Conservation (phyloP, 2,113 vertebrate genomes). For the Haemorhous mexicanus region DNA sequence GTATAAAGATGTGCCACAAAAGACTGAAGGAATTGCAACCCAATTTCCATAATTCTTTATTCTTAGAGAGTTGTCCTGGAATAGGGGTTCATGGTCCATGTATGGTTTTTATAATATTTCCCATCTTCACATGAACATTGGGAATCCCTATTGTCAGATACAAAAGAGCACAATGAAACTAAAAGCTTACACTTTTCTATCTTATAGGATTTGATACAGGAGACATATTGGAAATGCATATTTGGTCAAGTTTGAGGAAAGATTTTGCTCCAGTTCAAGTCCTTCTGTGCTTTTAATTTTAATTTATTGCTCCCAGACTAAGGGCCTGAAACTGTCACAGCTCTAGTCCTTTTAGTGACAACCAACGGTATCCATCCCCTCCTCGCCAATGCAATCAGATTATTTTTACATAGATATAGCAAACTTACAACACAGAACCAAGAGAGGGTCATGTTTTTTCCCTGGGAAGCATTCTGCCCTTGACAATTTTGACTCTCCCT, state of each 20-base stretch:
- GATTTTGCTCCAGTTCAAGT: not conserved
- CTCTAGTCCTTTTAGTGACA: not conserved
- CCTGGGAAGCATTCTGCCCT: not conserved
- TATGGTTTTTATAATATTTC: not conserved
- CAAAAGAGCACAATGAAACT: not conserved
- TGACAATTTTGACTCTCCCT: not conserved
- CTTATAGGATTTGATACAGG: not conserved
- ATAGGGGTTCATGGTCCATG: rapidly evolving
- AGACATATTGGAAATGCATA: not conserved
- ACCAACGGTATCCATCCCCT: not conserved
- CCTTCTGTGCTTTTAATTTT: not conserved
- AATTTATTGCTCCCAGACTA: not conserved
- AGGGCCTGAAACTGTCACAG: not conserved
- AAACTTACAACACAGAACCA: not conserved
- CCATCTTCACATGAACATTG: not conserved
- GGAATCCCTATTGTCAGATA: rapidly evolving
- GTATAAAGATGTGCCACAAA: not conserved
- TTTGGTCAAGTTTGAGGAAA: not conserved
- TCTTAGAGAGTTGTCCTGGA: not conserved
- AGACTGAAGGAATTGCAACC: not conserved
- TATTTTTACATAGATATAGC: not conserved
- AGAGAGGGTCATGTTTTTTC: not conserved
- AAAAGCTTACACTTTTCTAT: not conserved
- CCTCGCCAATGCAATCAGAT: rapidly evolving
- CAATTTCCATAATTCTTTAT: not conserved